Conservation (phyloP, 2,888 invertebrate genomes). For the Lamellibrachia columna region DNA sequence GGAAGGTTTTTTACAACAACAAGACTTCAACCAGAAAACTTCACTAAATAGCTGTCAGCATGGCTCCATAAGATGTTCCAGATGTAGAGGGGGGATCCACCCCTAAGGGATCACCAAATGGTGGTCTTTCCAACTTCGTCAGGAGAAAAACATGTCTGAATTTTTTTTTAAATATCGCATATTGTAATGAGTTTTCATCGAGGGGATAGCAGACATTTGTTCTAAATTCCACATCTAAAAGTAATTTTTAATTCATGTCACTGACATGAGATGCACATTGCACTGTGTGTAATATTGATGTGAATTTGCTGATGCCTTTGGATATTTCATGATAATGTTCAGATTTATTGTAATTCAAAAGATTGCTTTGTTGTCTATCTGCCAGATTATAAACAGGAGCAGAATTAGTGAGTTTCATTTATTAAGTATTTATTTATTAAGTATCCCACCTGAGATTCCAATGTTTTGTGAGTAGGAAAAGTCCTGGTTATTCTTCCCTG, state of each 20-base stretch:
- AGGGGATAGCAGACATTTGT: neutral
- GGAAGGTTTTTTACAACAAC: neutral
- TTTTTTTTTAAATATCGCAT: neutral
- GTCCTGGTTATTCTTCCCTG: too few species aligned
- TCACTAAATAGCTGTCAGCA: neutral
- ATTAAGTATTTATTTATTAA: too few species aligned
- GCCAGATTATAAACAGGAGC: too few species aligned
- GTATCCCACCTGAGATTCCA: too few species aligned
- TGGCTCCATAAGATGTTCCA: neutral
- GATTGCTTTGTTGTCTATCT: too few species aligned
- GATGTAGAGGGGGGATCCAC: neutral
- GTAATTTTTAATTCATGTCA: neutral
- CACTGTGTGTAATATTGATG: too few species aligned
- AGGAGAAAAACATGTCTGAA: neutral
- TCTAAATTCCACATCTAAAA: neutral
- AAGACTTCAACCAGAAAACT: neutral
- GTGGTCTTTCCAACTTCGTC: neutral
- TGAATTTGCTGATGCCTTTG: too few species aligned
- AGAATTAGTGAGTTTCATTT: too few species aligned
- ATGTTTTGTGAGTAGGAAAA: too few species aligned
- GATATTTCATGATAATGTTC: too few species aligned
- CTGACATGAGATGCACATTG: too few species aligned
- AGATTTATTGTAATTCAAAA: too few species aligned
- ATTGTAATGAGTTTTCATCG: neutral
- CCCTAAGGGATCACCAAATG: neutral